Evolutionary conservation across 2,797 vertebrate species (phyloP), one percentile per base, ranked within the genome.

Genomic region (Coilia nasus): DNA sequence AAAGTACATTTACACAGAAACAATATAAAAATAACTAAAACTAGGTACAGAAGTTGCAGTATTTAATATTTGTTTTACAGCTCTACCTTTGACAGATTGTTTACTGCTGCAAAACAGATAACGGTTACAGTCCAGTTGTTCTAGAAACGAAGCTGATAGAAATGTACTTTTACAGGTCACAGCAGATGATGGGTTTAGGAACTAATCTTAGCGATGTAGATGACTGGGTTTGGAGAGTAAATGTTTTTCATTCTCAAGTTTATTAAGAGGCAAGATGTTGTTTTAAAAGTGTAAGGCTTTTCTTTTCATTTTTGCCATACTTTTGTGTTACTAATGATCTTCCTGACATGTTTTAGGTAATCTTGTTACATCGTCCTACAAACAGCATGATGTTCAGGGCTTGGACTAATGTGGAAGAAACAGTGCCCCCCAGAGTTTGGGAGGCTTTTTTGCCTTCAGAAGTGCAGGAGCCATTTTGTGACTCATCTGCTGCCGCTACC

Each of bases 381-480:
- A 96, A 87, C 95, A 95, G 83, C 96, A 95, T 0, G 95, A 96
- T 85, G 91, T 95, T 0, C 94, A 94, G 81, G 94, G 95, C 81
- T 91, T 96, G 94, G 95, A 96, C 90, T 95, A 91, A 95, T 84
- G 71, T 35, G 59, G 81, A 81, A 47, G 25, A 81, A 0, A 47
- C 31, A 83, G 82, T n/a, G 80, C 82, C 85, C 71, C 85, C 86
- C 84, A 62, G 83, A 19, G 86, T 25, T 59, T 87, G 84, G 87
- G 87, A 89, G 46, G 81, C 86, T 15, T 78, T 78, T 44, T 78
- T 19, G 19, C 17, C 17, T 25, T 78, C 71, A 44, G 71, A 15
- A 78, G 71, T 44, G 31, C 35, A 10, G 71, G 31, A 78, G 71
- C 71, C 71, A 78, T 78, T 78, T 78, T 78, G 71, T 78, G 71